Evolutionary conservation across 92 coral and sea anemone genomes (phyloP), one percentile per base, ranked within the genome.

Genomic region (Epizoanthus fatuus): DNA sequence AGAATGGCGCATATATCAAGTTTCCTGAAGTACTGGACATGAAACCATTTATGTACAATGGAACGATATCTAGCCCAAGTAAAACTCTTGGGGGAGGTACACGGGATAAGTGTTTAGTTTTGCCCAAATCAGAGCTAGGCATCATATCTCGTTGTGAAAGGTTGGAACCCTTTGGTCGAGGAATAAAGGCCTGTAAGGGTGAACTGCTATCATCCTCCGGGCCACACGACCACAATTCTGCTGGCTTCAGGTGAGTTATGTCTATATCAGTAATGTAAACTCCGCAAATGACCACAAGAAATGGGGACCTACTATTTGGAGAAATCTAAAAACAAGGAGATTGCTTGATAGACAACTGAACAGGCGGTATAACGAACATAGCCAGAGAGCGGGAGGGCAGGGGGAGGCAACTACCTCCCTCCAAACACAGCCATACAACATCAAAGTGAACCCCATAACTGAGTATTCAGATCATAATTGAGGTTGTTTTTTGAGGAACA

Each of bases 21-120:
- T 97, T 93, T 78, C 88, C 98, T 5, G 99, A 97, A 72, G 84
- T 68, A 20, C 91, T 97, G 11, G 90, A 97, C 72, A 90, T 93
- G 74, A 84, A 85, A 5, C 99, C 98, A 12, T 97, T 86, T 71
- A 87, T 93, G 71, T 97, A 97, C 92, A 86, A 67, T 47, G 69
- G 69, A 19, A 77, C 58, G 44, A 59, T 29, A 12, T 42, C 44
- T 5, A 11, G 70, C 45, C 44, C 69, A 62, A 44, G 56, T 60
- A 77, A 69, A 60, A 60, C 82, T 14, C 82, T 77, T 59, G 69
- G 56, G 82, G 82, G 70, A 77, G 82, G 82, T 59, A 3, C 56
- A n/a, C n/a, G 38, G 38, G 54, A 70, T 29, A 17, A 17, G 9
- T n/a, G 22, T 8, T 52, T 77, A 19, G 57, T 12, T 53, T 2